Evolutionary conservation across 1,140 invertebrate genomes (phyloP).

Genomic region (Agrilus planipennis): DNA sequence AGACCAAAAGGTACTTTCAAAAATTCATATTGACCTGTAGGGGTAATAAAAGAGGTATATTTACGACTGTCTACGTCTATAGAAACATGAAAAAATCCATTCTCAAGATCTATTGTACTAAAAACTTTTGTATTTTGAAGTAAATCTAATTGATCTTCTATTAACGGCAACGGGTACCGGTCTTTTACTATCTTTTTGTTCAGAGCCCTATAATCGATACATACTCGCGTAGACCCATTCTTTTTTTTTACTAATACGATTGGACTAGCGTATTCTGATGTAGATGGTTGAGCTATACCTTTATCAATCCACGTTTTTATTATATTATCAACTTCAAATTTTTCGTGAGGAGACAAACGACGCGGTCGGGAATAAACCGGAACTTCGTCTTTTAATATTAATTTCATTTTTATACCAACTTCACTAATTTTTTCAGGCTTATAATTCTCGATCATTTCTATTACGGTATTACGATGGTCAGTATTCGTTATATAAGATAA

Average conservation of each 20-base stretch:
- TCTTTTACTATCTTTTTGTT: neutral
- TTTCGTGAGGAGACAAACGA: conserved; percentile 20
- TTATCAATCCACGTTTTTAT: conserved; percentile 24
- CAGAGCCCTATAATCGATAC: neutral
- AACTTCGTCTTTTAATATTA: no score
- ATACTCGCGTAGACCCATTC: conserved; percentile 20
- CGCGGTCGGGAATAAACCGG: conserved; percentile 24
- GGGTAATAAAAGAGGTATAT: conserved; percentile 3
- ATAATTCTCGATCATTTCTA: no score
- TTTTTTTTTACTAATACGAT: conserved; percentile 37
- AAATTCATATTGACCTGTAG: conserved; percentile 5
- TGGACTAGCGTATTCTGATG: conserved; percentile 33
- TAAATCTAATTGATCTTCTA: conserved; percentile 5
- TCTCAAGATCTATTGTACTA: neutral
- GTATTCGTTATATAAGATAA: no score
- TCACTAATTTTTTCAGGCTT: no score
- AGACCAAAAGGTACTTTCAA: conserved; percentile 5
- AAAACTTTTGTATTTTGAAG: neutral
- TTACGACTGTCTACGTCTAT: neutral
- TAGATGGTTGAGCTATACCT: conserved; percentile 19
- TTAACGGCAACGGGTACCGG: conserved; percentile 2
- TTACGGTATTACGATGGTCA: no score
- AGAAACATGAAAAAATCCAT: neutral
- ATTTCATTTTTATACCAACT: no score
- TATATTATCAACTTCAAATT: conserved; percentile 18